A percentile compares a stretch with the other conserved stretches of the same genome.
Conservation (phyloP, 1,140 invertebrate genomes). For the Sipha flava region DNA sequence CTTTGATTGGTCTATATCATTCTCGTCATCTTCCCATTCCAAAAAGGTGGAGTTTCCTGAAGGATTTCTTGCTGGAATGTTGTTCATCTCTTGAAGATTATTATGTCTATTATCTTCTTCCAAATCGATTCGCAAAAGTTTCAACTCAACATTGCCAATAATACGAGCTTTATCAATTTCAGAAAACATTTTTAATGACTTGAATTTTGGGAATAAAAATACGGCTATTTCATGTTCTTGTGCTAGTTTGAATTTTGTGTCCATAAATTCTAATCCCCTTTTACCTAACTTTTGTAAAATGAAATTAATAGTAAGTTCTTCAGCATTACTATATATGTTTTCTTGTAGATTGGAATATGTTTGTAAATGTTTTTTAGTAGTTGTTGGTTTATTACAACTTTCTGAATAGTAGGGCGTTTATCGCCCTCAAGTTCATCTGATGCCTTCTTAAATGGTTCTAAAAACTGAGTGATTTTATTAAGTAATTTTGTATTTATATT, state of each 20-base stretch:
- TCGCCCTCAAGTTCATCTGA: background rate
- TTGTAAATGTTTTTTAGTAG: background rate
- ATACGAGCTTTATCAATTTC: background rate
- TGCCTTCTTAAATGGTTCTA: background rate
- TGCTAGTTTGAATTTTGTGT: background rate
- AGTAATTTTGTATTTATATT: background rate
- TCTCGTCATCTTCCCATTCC: background rate
- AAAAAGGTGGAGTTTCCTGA: background rate
- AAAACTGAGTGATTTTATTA: background rate
- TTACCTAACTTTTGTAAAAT: background rate
- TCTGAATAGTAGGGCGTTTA: background rate
- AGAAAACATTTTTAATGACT: background rate
- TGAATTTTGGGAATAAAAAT: background rate
- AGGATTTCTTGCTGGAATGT: background rate
- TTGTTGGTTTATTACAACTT: background rate
- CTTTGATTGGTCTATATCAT: background rate
- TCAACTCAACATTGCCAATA: background rate
- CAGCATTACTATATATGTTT: background rate
- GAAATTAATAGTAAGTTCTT: background rate
- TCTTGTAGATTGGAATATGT: background rate
- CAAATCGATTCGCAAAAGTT: background rate
- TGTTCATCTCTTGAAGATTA: background rate
- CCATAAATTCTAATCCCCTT: background rate
- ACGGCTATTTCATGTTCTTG: background rate
- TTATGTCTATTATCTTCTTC: background rate